phyloP scores from a whole-genome alignment of 2,113 vertebrate genomes.

The Jaculus jaculus region DNA sequence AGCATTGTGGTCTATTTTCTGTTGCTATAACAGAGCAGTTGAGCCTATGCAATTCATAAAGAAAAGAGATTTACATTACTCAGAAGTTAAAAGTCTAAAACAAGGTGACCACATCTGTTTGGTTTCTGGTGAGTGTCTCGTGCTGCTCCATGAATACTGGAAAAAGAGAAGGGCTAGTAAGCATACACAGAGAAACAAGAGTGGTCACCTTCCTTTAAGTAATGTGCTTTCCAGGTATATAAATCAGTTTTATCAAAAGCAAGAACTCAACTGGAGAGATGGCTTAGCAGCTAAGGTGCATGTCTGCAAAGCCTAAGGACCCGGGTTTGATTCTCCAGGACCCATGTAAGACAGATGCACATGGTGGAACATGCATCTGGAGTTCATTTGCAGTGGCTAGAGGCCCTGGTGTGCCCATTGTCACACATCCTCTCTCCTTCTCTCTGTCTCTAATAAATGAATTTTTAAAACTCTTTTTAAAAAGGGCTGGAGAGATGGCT shows the following conservation, averaged over 20 bases:
- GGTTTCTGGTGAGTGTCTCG: not conserved
- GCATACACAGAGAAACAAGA: not conserved
- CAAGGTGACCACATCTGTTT: not conserved
- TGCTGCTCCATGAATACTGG: not conserved
- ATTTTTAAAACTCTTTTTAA: no score
- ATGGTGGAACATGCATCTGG: no score
- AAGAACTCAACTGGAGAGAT: no score
- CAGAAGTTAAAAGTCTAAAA: not conserved
- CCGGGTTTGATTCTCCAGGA: no score
- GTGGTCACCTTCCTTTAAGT: not conserved
- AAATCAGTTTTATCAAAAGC: not conserved
- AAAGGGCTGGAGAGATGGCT: no score
- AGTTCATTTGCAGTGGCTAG: no score
- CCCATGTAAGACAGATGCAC: no score
- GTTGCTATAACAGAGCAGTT: not conserved
- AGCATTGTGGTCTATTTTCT: not conserved
- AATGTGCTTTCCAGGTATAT: not conserved
- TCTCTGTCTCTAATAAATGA: no score
- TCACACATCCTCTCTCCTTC: no score
- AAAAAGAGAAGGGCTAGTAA: not conserved
- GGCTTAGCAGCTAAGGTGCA: no score
- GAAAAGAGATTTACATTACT: not conserved
- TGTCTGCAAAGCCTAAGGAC: no score
- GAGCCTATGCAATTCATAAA: not conserved
- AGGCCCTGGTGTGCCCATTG: no score